Evolutionary conservation across 2,888 invertebrate species (phyloP), one percentile per base, ranked within the genome.

Genomic region (Conistra vaccinii): DNA sequence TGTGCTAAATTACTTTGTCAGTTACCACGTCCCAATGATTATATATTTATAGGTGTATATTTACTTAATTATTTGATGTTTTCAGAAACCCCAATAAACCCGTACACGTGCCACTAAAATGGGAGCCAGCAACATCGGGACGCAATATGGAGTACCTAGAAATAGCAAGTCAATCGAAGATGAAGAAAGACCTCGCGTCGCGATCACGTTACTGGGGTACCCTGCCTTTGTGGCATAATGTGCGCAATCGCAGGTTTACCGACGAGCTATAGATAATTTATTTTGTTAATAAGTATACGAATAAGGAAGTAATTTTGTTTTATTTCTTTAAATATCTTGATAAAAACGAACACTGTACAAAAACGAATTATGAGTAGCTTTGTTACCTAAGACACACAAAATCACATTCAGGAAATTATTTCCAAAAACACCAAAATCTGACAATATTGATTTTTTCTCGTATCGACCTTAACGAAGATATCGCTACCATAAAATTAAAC

Each of bases 141-240:
- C 82, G 87, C 73, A 94, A 88, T 80, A 96, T 96, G 95, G 97
- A 97, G 91, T 97, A 97, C 83, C 95, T 97, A 60, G 95, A 96
- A 63, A 95, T 96, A 60, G 93, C 95, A 12, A 89, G 90, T 0
- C 87, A 96, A 45, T 91, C 97, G 9, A 90, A 87, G 45, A 97
- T 97, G 97, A 96, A 94, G 26, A 93, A 95, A 55, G 89, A 97
- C 63, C 92, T 97, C n/a, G 94, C 96, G 0, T 95, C 97, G 2
- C 95, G 98, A 68, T 96, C 97, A 0, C 92, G 97, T 42, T 97
- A 98, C 81, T 98, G 98, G 98, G 94, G 95, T 32, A 91, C 93
- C 7, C 87, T 98, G 29, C 96, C 97, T 0, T 84, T 96, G 7
- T 96, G 95, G 96, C 96, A 90, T 85, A 97, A 93, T 58, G 70